Conservation (phyloP, 2,113 vertebrate species). For the Mus spicilegus region DNA sequence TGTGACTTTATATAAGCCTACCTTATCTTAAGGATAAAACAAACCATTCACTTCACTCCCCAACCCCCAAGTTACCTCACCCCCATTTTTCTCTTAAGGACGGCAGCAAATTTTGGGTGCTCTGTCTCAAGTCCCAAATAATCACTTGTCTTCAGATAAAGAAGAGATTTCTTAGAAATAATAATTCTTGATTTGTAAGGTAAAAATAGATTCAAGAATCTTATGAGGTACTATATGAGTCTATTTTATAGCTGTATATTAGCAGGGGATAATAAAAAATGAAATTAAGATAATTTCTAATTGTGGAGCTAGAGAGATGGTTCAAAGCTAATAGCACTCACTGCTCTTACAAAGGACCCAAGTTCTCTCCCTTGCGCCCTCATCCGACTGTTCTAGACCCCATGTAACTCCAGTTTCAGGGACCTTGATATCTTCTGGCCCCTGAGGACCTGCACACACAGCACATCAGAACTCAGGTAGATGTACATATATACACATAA, state of each 20-base stretch:
- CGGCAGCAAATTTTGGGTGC: not conserved
- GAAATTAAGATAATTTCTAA: not conserved
- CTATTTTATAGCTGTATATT: not conserved
- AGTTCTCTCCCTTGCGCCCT: not conserved
- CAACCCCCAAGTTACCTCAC: not conserved
- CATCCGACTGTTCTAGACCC: not conserved
- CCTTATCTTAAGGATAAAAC: slow-evolving; percentile 7
- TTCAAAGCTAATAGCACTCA: not conserved
- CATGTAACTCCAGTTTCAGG: not conserved
- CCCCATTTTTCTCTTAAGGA: slow-evolving; percentile 2
- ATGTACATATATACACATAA: not conserved
- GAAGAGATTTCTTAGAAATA: slow-evolving; percentile 42
- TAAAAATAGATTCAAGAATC: slow-evolving; percentile 23
- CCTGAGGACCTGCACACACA: not conserved
- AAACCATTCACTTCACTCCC: not conserved
- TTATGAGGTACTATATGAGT: not conserved
- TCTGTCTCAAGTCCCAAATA: not conserved
- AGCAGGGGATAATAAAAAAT: not conserved
- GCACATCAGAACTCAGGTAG: not conserved
- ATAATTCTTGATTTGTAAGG: slow-evolving; percentile 31
- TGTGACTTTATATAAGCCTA: not conserved
- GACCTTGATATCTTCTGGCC: not conserved
- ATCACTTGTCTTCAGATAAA: not conserved
- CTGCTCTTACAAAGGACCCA: not conserved
- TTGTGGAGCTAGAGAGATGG: not conserved